Evolutionary conservation across 2,797 vertebrate species (phyloP).

Genomic region (Aphelocoma californica): DNA sequence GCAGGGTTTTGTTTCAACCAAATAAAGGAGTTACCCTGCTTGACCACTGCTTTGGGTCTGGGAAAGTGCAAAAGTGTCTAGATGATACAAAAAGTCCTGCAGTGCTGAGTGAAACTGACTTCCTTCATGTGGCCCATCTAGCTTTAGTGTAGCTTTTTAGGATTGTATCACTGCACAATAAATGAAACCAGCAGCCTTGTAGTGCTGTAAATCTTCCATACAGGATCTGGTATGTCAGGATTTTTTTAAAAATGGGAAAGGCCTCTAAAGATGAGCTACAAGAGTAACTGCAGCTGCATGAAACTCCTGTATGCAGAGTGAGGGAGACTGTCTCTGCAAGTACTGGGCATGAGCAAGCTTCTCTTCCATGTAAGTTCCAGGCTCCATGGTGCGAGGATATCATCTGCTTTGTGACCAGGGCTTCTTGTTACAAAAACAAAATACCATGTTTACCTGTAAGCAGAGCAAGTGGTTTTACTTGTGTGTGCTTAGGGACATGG

Average conservation of each 20-base stretch:
- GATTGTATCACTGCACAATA: neutral
- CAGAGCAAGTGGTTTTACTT: neutral
- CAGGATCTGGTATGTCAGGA: neutral
- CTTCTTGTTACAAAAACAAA: neutral
- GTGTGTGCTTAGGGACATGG: neutral
- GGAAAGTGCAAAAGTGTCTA: neutral
- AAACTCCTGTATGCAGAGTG: neutral
- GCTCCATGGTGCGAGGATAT: neutral
- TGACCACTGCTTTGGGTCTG: neutral
- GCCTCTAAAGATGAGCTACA: neutral
- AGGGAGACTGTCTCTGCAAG: neutral
- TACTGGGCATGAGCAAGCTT: neutral
- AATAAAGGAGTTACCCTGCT: neutral
- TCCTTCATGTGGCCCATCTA: neutral
- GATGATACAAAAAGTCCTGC: neutral
- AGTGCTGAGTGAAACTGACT: neutral
- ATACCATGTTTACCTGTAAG: neutral
- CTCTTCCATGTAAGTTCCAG: neutral
- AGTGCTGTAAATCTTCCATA: neutral
- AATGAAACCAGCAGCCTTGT: neutral
- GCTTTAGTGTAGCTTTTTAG: neutral
- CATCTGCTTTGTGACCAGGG: neutral
- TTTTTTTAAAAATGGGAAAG: neutral
- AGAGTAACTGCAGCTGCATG: neutral
- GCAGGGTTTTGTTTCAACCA: neutral